Percentiles rank a stretch among this genome's conserved stretches.
Conservation (phyloP, 1,140 invertebrate species). For the Diabrotica undecimpunctata region DNA sequence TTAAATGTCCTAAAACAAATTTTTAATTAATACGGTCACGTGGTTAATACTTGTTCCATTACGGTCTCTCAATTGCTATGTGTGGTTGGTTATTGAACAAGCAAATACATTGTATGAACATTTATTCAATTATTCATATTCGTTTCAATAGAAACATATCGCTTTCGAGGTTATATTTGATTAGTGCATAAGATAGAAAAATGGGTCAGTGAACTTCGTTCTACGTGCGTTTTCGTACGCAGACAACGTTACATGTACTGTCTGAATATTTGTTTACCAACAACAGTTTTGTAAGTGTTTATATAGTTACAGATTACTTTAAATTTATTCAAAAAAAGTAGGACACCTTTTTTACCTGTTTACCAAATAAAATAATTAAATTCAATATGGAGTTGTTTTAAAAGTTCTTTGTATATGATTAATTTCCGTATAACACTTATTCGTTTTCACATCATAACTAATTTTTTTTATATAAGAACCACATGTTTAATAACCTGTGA, state of each 20-base stretch:
- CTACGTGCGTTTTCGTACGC: slow-evolving; percentile 11
- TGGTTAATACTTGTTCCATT: no score
- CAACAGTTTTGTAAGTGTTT: background rate
- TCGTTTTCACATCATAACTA: background rate
- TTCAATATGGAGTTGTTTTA: background rate
- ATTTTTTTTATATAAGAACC: no score
- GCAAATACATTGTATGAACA: background rate
- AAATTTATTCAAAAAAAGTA: background rate
- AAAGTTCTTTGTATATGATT: background rate
- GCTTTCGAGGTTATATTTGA: background rate
- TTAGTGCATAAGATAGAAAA: background rate
- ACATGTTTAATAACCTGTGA: no score
- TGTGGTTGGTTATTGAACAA: background rate
- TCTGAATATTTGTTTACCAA: background rate
- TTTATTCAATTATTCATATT: slow-evolving; percentile 2
- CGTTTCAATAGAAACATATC: background rate
- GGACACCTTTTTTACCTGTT: background rate
- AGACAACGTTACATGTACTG: no score
- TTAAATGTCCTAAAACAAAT: no score
- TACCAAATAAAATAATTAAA: background rate
- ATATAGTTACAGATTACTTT: background rate
- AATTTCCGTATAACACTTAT: background rate
- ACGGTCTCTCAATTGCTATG: no score
- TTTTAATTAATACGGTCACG: no score
- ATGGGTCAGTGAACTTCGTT: slow-evolving; percentile 14